These are phyloP conservation scores for Sisor rabdophorus DNA, from an alignment of 2,113 vertebrate genomes.

Conservation along the genomic window DNA sequence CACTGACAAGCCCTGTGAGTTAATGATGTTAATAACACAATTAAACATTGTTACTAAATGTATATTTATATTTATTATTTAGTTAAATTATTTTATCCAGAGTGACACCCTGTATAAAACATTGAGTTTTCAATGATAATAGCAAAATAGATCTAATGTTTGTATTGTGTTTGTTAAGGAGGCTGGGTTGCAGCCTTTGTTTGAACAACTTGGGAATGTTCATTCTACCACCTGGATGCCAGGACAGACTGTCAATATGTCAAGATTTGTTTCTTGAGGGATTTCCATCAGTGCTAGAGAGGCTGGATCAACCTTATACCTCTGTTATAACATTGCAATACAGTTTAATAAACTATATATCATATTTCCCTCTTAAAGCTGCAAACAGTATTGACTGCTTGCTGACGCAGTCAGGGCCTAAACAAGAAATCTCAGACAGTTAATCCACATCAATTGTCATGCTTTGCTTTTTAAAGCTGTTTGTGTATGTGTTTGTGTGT, in stretches of 20 bases:
- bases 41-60: not conserved
- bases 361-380: not conserved
- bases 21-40: not conserved
- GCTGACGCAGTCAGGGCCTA: not conserved
- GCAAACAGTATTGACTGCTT: not conserved
- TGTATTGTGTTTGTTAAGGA: not conserved
- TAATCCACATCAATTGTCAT: constrained; percentile 2
- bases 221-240: not conserved
- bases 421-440: not conserved
- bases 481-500: not conserved
- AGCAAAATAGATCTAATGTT: not conserved
- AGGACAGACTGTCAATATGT: not conserved
- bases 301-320: no score
- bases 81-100: not conserved
- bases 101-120: not conserved
- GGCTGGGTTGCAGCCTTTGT: not conserved
- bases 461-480: not conserved
- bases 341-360: not conserved
- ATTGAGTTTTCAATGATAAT: not conserved
- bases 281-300: not conserved
- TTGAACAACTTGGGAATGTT: not conserved
- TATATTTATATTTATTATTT: not conserved
- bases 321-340: no score
- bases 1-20: not conserved
- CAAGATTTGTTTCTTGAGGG: not conserved